Conservation (phyloP, 2,797 vertebrate genomes). For the Malacoraja senta region DNA sequence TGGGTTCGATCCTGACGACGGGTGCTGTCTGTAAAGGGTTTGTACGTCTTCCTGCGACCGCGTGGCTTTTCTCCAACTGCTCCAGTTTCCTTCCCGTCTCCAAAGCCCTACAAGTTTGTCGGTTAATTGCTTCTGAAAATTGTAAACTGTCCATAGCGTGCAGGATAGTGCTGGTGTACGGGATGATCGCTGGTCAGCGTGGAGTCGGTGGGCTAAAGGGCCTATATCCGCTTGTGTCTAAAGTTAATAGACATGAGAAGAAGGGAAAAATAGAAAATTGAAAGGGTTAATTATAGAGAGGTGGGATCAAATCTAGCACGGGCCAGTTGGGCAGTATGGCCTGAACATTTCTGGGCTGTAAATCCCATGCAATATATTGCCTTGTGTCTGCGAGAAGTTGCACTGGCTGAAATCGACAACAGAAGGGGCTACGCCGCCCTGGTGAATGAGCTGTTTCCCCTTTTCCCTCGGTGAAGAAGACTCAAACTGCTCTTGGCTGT, state of each 20-base stretch:
- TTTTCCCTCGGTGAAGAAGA: background rate
- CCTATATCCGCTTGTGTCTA: too few relatives aligned
- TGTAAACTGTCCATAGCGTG: too few relatives aligned
- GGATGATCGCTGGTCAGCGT: too few relatives aligned
- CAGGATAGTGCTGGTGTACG: too few relatives aligned
- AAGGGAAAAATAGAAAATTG: background rate
- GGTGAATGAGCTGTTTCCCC: background rate
- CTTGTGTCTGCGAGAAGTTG: background rate
- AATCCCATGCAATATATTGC: background rate
- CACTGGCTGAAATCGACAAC: background rate
- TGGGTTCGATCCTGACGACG: too few relatives aligned
- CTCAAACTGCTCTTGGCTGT: background rate
- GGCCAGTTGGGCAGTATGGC: background rate
- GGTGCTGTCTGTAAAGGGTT: too few relatives aligned
- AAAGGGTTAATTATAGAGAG: background rate
- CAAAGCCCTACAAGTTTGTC: too few relatives aligned
- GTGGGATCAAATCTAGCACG: background rate
- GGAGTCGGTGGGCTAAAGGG: too few relatives aligned
- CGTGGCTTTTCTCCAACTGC: too few relatives aligned
- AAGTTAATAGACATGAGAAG: background rate
- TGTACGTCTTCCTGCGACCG: too few relatives aligned
- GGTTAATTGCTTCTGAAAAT: too few relatives aligned
- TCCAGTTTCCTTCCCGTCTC: too few relatives aligned
- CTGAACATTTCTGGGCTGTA: background rate
- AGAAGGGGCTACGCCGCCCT: background rate